A percentile compares a stretch with the other conserved stretches of the same genome.
These are phyloP conservation scores for Ennomos quercinarius DNA, from an alignment of 2,888 invertebrate species.

Conservation along the genomic window DNA sequence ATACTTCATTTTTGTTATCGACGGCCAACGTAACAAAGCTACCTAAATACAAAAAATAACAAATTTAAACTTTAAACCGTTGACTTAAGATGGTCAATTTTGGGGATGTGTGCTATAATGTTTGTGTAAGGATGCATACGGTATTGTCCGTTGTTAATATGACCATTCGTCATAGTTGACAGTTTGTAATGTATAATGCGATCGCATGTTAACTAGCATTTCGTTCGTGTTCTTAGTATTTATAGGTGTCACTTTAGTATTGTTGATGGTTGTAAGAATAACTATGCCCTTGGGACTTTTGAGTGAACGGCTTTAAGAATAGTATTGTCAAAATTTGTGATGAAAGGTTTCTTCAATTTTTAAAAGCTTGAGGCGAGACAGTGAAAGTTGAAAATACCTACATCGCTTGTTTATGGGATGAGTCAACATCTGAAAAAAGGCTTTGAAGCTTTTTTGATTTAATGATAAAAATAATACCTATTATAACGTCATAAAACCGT, in stretches of 20 bases:
- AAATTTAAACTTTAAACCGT: conserved; percentile 41
- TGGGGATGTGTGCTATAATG: background rate
- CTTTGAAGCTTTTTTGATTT: no score
- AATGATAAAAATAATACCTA: no score
- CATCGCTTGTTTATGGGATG: background rate
- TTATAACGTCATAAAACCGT: no score
- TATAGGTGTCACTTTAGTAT: conserved; percentile 39
- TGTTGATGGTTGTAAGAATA: conserved; percentile 35
- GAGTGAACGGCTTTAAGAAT: conserved; percentile 37
- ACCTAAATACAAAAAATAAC: conserved; percentile 4
- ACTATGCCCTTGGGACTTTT: conserved; percentile 34
- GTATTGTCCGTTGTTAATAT: conserved; percentile 69
- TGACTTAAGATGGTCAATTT: conserved; percentile 4
- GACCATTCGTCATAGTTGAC: conserved; percentile 74
- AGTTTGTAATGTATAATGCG: conserved; percentile 73
- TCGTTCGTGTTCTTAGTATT: conserved; percentile 40
- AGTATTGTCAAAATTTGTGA: conserved; percentile 29
- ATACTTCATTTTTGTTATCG: conserved; percentile 51
- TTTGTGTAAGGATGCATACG: conserved; percentile 41
- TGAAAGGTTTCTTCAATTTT: conserved; percentile 16
- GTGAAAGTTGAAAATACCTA: conserved; percentile 14
- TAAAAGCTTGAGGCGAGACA: conserved; percentile 24
- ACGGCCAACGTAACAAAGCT: conserved; percentile 32
- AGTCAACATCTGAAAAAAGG: no score
- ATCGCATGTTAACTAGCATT: conserved; percentile 57